phyloP scores from a whole-genome alignment of 2,113 vertebrate species.

The Chaenocephalus aceratus region DNA sequence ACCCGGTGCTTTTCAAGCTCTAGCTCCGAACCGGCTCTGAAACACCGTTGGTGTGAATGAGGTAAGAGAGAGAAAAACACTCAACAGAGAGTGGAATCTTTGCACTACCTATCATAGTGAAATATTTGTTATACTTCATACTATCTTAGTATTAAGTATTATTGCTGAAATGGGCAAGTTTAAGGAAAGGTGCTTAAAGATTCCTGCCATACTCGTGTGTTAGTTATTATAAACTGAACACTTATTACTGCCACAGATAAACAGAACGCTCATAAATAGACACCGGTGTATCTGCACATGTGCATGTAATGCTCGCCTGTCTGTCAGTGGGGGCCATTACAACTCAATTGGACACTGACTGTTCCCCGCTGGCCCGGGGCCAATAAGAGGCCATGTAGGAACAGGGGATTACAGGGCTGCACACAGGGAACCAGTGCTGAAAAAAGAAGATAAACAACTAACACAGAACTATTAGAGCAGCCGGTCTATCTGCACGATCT shows the following conservation, averaged over 20 bases:
- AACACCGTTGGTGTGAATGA: too few species aligned
- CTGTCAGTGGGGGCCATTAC: slow-evolving; percentile 1
- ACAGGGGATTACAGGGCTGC: slow-evolving; percentile 11
- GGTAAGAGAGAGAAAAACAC: not conserved
- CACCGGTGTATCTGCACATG: not conserved
- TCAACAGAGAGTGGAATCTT: not conserved
- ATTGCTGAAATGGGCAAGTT: not conserved
- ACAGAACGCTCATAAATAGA: not conserved
- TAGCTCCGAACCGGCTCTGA: too few species aligned
- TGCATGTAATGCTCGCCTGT: not conserved
- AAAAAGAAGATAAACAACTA: not conserved
- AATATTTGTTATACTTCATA: not conserved
- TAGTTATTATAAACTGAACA: not conserved
- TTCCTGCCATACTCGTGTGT: not conserved
- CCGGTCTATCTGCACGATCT: not conserved
- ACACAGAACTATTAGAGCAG: not conserved
- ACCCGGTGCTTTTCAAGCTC: too few species aligned
- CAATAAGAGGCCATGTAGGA: not conserved
- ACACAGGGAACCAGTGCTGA: not conserved
- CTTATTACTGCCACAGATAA: not conserved
- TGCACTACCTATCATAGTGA: too few species aligned
- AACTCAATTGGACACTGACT: not conserved
- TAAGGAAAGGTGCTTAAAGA: not conserved
- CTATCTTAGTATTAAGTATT: not conserved
- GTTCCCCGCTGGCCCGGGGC: not conserved